Evolutionary conservation across 2,888 invertebrate genomes (phyloP), one percentile per base, ranked within the genome.

Genomic region (Mystacides longicornis): DNA sequence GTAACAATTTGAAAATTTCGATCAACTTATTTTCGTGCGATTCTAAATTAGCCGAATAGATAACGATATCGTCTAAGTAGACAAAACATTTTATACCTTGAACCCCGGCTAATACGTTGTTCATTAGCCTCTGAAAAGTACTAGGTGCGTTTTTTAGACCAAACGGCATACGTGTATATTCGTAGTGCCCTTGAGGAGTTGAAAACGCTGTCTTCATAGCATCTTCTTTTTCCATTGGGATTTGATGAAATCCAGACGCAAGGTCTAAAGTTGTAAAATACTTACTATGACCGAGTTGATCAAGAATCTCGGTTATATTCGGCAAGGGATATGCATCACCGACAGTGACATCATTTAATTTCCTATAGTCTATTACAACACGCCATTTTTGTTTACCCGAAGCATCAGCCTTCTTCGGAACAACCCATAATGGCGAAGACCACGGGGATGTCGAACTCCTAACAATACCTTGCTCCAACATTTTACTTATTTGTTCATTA

Each of bases 21-120:
- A 21, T 51, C 4, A 64, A 18, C 22, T 58, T 61, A 14, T 37
- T 14, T 37, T 37, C 52, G 16, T 65, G 64, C 2, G 58, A 56
- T n/a, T 56, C 31, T 3, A 66, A 5, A 4, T 54, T 51, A 16
- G 56, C 47, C 0, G 60, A 62, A 51, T 61, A 65, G 2, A 65
- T 60, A 0, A 68, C 62, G 4, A 67, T 62, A 56, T 68, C 67
- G 45, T 68, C 67, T 5, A 68, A 42, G 53, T 67, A 69, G 0
- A 68, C 65, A 1, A 67, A 61, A 43, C 65, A 64, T 16, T 54
- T 57, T 20, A 59, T 63, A 3, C 61, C 60, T 52, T 62, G 61
- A 0, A 64, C 21, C 1, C 65, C 63, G 1, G 52, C 18, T 1
- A 66, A 52, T 1, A 66, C 58, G 1, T 48, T 49, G 43, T 67